Conservation (phyloP, 2,888 invertebrate species). For the Apodemia arnacis region DNA sequence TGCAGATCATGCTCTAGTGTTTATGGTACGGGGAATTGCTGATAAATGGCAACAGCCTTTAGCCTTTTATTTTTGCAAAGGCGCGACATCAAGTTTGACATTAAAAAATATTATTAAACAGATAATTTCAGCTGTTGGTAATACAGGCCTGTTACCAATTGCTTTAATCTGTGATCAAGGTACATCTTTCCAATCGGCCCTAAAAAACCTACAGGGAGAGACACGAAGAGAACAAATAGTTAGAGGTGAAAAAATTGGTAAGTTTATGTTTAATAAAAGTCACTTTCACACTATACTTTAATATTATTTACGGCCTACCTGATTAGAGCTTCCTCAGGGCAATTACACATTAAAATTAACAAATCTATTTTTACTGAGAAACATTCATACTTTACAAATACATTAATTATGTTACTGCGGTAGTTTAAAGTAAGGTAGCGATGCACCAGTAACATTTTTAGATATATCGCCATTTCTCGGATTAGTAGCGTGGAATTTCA, state of each 20-base stretch:
- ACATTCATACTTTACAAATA: not conserved
- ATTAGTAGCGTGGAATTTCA: no score
- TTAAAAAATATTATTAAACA: not conserved
- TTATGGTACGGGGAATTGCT: conserved; percentile 54
- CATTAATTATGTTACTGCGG: not conserved
- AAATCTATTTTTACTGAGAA: not conserved
- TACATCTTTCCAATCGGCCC: not conserved
- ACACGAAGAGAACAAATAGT: not conserved
- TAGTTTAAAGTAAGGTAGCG: not conserved
- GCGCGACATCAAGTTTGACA: not conserved
- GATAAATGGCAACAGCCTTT: conserved; percentile 59
- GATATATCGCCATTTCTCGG: no score
- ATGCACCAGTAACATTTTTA: no score
- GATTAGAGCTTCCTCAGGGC: no score
- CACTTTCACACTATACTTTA: no score
- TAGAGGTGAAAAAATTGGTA: not conserved
- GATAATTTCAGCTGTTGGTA: no score
- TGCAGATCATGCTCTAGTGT: conserved; percentile 56
- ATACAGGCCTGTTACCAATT: no score
- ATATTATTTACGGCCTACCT: no score
- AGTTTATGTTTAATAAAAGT: not conserved
- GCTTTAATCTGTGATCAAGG: conserved; percentile 13
- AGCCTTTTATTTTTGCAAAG: conserved; percentile 60
- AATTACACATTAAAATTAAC: no score
- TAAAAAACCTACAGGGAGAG: not conserved